Conservation (phyloP, 2,888 invertebrate species). For the Macaria notata region DNA sequence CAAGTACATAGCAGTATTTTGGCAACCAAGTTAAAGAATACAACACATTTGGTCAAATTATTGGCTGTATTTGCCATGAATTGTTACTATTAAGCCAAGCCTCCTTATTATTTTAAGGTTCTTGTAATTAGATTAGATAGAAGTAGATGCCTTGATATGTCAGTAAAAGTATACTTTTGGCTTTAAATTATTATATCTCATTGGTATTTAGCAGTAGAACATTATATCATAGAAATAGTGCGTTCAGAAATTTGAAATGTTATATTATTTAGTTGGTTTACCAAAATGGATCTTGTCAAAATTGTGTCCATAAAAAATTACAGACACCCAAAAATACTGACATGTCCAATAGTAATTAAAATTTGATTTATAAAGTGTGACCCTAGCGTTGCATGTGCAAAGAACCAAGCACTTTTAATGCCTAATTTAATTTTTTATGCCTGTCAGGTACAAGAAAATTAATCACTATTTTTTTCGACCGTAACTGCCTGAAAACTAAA, state of each 20-base stretch:
- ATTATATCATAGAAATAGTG: not conserved
- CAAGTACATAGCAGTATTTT: no score
- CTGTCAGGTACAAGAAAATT: constrained; percentile 22
- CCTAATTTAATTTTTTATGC: constrained; percentile 38
- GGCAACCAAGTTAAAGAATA: no score
- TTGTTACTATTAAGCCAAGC: no score
- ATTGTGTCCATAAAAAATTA: constrained; percentile 26
- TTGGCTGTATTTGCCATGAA: no score
- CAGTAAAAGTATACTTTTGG: constrained; percentile 19
- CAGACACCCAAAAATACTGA: constrained; percentile 29
- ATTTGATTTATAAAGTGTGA: constrained; percentile 42
- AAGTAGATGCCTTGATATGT: constrained; percentile 18
- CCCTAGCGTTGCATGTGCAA: constrained; percentile 62
- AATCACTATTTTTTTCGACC: constrained; percentile 3
- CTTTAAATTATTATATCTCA: constrained; percentile 2
- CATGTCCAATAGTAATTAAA: constrained; percentile 31
- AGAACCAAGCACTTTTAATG: constrained; percentile 41
- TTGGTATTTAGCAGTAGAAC: constrained; percentile 8
- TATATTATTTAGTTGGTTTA: not conserved
- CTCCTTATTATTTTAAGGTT: no score
- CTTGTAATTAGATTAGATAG: not conserved
- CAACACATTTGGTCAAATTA: no score
- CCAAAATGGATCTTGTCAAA: constrained; percentile 22
- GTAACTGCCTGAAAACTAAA: no score
- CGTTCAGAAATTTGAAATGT: not conserved